These are phyloP conservation scores for Montipora sp. DNA, from an alignment of 64 coral and sea anemone genomes.

Conservation along the genomic window DNA sequence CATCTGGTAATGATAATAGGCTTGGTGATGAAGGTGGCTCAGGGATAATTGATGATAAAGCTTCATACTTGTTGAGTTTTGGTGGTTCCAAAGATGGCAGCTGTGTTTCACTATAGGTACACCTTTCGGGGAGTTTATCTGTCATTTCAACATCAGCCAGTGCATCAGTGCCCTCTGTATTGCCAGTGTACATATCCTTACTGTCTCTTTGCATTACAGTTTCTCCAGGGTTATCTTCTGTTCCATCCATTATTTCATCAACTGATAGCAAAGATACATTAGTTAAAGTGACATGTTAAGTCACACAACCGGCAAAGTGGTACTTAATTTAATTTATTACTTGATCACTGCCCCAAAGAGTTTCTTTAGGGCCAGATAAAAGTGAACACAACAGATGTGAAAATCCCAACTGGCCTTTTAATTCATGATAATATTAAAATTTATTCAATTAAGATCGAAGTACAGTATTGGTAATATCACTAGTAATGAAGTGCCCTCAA, in stretches of 20 bases:
- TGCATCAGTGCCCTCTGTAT: background rate
- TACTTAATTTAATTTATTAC: no score
- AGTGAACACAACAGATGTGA: no score
- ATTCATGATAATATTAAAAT: no score
- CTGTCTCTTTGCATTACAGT: background rate
- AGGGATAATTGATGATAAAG: slow-evolving; percentile 48
- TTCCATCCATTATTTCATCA: background rate
- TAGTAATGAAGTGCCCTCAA: no score
- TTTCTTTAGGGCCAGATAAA: no score
- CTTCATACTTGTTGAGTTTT: background rate
- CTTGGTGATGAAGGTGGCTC: slow-evolving; percentile 69
- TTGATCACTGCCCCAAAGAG: no score
- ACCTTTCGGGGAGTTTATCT: background rate
- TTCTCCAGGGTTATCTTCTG: background rate
- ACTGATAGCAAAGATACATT: background rate
- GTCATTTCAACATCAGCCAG: background rate
- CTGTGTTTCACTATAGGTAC: background rate
- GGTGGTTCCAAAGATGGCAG: background rate
- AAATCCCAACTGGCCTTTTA: no score
- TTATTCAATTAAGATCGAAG: no score
- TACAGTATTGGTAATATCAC: no score
- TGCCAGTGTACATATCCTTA: background rate
- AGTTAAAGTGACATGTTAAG: background rate
- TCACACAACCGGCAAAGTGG: no score
- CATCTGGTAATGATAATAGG: slow-evolving; percentile 57